phyloP scores from a whole-genome alignment of 2,113 vertebrate species.

The Regulus satrapa region DNA sequence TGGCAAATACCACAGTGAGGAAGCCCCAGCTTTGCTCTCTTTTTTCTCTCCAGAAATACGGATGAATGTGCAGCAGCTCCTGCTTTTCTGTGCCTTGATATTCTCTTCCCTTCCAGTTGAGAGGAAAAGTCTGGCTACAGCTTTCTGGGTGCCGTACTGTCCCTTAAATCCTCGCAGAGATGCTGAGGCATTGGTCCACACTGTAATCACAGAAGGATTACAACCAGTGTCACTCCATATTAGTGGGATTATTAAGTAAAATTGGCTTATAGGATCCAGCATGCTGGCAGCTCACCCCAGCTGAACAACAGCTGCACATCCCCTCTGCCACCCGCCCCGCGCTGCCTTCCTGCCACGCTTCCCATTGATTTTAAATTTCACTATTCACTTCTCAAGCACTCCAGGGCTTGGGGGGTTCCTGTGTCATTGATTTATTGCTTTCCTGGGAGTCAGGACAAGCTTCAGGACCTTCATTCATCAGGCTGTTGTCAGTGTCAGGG shows the following conservation, averaged over 20 bases:
- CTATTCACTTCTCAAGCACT: constrained; percentile 51
- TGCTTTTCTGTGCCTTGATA: not conserved
- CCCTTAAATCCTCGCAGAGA: constrained; percentile 2
- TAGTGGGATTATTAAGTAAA: constrained; percentile 19
- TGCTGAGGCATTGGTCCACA: not conserved
- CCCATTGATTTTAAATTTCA: constrained; percentile 68
- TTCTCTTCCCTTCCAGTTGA: not conserved
- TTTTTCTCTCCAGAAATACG: not conserved
- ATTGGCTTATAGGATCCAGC: not conserved
- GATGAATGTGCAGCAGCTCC: not conserved
- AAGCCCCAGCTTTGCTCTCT: not conserved
- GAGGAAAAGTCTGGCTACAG: not conserved
- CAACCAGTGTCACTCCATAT: constrained; percentile 8
- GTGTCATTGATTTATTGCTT: constrained; percentile 27
- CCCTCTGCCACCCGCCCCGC: not conserved
- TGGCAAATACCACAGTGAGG: not conserved
- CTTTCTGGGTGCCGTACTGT: not conserved
- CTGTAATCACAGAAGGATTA: not conserved
- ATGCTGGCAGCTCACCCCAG: not conserved
- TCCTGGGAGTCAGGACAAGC: not conserved
- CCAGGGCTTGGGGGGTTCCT: constrained; percentile 16
- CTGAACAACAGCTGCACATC: not conserved
- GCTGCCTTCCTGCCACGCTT: constrained; percentile 50
- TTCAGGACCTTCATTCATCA: constrained; percentile 37
- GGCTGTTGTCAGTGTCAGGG: not conserved